These are phyloP conservation scores for Ricordea florida DNA, from an alignment of 92 coral and sea anemone species.

Conservation along the genomic window DNA sequence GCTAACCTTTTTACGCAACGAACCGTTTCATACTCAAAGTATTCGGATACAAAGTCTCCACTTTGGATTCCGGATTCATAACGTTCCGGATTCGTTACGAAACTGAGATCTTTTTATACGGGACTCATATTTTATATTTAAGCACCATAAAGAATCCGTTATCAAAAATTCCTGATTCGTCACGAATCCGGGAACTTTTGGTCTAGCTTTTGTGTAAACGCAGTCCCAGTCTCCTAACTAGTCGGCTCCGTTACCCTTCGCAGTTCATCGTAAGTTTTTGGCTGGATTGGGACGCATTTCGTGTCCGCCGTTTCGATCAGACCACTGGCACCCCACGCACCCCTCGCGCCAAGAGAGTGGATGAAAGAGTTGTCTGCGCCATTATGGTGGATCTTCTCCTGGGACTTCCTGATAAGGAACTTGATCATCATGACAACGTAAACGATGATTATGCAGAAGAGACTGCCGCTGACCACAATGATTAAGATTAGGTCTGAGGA, in stretches of 20 bases:
- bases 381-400: neutral
- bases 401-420: conserved; percentile 15
- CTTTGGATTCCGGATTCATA: too few relatives aligned
- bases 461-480: neutral
- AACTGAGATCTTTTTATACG: too few relatives aligned
- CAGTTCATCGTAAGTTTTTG: conserved; percentile 64
- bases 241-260: conserved; percentile 53
- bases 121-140: too few relatives aligned
- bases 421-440: conserved; percentile 3
- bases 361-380: conserved; percentile 2
- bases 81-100: too few relatives aligned
- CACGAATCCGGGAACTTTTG: too few relatives aligned
- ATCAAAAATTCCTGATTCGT: too few relatives aligned
- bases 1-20: too few relatives aligned
- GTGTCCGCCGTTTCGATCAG: conserved; percentile 19
- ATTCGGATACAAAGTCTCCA: too few relatives aligned
- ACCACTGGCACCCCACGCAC: neutral
- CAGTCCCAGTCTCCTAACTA: too few relatives aligned
- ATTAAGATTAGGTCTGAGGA: neutral
- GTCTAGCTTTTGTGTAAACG: too few relatives aligned
- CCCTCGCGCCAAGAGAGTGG: neutral
- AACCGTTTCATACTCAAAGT: too few relatives aligned
- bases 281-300: conserved; percentile 59
- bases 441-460: neutral
- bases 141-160: too few relatives aligned